Evolutionary conservation across 2,888 invertebrate species (phyloP).

Genomic region (Melinaea menophilus): DNA sequence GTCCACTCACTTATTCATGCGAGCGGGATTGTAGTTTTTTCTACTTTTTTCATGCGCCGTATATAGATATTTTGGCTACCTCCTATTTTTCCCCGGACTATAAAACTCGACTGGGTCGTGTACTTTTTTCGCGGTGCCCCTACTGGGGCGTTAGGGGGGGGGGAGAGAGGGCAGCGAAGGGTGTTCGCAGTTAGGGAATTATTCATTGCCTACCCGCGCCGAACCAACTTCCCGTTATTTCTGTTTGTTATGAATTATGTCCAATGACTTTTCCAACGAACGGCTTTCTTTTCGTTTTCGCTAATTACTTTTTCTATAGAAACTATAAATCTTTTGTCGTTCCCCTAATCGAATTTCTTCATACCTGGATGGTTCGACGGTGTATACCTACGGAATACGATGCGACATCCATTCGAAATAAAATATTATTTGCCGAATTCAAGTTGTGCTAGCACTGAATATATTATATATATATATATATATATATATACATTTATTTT

Average conservation of each 20-base stretch:
- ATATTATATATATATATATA: not conserved
- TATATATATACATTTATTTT: not conserved
- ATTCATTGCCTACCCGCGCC: slow-evolving; percentile 77
- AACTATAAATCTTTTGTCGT: slow-evolving; percentile 63
- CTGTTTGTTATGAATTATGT: slow-evolving; percentile 78
- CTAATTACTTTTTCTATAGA: slow-evolving; percentile 72
- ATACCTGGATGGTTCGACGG: slow-evolving; percentile 32
- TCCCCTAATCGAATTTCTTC: slow-evolving; percentile 37
- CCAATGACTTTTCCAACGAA: slow-evolving; percentile 73
- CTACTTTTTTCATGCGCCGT: slow-evolving; percentile 66
- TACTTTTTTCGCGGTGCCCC: slow-evolving; percentile 72
- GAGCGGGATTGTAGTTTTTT: slow-evolving; percentile 72
- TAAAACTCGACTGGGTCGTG: slow-evolving; percentile 73
- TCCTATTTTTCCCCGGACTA: slow-evolving; percentile 74
- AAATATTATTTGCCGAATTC: slow-evolving; percentile 14
- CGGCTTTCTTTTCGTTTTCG: slow-evolving; percentile 68
- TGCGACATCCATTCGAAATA: slow-evolving; percentile 9
- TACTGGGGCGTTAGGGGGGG: slow-evolving; percentile 40
- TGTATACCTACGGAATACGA: slow-evolving; percentile 18
- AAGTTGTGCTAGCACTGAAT: slow-evolving; percentile 9
- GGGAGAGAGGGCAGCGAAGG: slow-evolving; percentile 50
- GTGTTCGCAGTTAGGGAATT: slow-evolving; percentile 76
- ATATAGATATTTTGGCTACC: slow-evolving; percentile 76
- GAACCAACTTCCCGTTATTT: slow-evolving; percentile 76
- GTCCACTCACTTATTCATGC: slow-evolving; percentile 76